Conservation (phyloP, 2,113 vertebrate genomes). For the Oenanthe oenanthe region DNA sequence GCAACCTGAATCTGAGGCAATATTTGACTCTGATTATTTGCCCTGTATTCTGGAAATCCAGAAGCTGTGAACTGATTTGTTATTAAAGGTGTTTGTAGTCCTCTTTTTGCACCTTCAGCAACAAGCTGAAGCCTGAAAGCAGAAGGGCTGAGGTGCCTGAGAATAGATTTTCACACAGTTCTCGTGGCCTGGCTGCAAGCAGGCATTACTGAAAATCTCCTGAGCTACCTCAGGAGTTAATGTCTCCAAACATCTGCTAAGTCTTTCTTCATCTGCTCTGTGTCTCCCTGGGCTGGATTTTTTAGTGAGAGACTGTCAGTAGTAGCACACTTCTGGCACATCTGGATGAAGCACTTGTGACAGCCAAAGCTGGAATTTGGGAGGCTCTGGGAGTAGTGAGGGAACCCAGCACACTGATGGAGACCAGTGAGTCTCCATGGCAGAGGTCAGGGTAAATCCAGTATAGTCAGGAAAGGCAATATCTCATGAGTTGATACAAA, state of each 20-base stretch:
- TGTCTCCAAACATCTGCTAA: not conserved
- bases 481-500: not conserved
- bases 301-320: not conserved
- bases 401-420: not conserved
- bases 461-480: not conserved
- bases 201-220: not conserved
- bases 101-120: not conserved
- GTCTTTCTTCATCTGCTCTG: not conserved
- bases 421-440: not conserved
- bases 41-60: not conserved
- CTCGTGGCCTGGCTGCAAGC: not conserved
- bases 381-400: not conserved
- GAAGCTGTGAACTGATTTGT: not conserved
- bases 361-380: not conserved
- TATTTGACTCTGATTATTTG: not conserved
- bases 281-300: not conserved
- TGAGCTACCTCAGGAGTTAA: not conserved
- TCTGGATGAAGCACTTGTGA: not conserved
- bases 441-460: not conserved
- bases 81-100: not conserved
- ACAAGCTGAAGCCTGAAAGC: not conserved
- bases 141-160: not conserved
- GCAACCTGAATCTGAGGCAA: not conserved
- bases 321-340: not conserved
- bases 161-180: not conserved